Conservation (phyloP, 1,140 invertebrate genomes). For the Latrodectus geometricus region DNA sequence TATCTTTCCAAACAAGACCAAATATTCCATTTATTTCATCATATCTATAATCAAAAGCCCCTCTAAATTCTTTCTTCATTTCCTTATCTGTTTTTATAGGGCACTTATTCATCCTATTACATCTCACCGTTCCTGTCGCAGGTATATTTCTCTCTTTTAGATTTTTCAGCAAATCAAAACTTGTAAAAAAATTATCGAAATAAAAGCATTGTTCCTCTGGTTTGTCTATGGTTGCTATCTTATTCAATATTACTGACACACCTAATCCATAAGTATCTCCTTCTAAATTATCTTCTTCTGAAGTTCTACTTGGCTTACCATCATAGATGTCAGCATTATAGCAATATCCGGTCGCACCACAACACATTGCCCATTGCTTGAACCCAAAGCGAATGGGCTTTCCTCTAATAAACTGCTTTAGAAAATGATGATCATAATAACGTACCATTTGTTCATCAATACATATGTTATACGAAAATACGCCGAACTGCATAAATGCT, state of each 20-base stretch:
- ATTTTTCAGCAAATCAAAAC: slow-evolving; percentile 29
- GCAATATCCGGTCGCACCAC: slow-evolving; percentile 38
- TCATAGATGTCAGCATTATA: slow-evolving; percentile 40
- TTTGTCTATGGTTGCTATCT: slow-evolving; percentile 33
- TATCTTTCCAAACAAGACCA: slow-evolving; percentile 41
- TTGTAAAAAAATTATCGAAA: slow-evolving; percentile 27
- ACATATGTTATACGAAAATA: slow-evolving; percentile 42
- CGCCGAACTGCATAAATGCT: slow-evolving; percentile 37
- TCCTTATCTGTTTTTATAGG: slow-evolving; percentile 36
- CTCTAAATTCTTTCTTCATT: slow-evolving; percentile 42
- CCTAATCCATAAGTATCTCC: slow-evolving; percentile 16
- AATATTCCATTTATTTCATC: slow-evolving; percentile 42
- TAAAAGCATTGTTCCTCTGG: slow-evolving; percentile 30
- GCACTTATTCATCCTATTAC: slow-evolving; percentile 34
- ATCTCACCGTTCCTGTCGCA: slow-evolving; percentile 28
- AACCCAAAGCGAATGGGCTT: slow-evolving; percentile 38
- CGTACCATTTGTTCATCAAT: slow-evolving; percentile 41
- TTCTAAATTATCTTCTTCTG: no score
- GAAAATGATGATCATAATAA: slow-evolving; percentile 39
- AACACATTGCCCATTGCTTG: slow-evolving; percentile 39
- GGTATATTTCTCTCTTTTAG: slow-evolving; percentile 42
- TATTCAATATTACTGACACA: slow-evolving; percentile 34
- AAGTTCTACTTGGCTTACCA: slow-evolving; percentile 35
- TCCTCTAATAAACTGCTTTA: slow-evolving; percentile 40
- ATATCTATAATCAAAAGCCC: slow-evolving; percentile 38